Conservation (phyloP, 2,113 vertebrate species). For the Semicossyphus pulcher region DNA sequence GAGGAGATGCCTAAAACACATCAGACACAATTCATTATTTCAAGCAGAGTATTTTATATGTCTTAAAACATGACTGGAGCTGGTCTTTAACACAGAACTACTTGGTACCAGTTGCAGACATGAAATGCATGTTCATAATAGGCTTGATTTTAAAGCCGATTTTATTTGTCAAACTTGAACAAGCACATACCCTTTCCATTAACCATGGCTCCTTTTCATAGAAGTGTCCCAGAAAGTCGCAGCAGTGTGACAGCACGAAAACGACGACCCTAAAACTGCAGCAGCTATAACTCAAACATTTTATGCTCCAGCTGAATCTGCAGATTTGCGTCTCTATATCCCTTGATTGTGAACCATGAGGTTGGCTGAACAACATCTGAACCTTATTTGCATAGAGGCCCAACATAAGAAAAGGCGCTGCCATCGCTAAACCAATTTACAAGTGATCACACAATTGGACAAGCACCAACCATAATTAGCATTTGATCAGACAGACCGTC, state of each 20-base stretch:
- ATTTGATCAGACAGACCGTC: constrained; percentile 44
- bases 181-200: background rate
- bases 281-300: background rate
- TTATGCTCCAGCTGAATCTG: constrained; percentile 6
- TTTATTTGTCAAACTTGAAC: too few species aligned
- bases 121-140: too few species aligned
- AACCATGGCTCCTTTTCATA: background rate
- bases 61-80: too few species aligned
- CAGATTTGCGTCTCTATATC: constrained; percentile 7
- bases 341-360: constrained; percentile 2
- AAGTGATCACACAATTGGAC: constrained; percentile 33
- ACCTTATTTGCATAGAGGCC: constrained; percentile 48
- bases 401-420: constrained; percentile 26
- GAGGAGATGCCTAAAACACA: too few species aligned
- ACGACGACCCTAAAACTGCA: background rate
- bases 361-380: constrained; percentile 54
- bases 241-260: background rate
- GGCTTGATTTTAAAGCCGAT: too few species aligned
- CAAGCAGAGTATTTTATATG: too few species aligned
- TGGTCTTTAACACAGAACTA: too few species aligned
- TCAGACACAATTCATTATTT: too few species aligned
- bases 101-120: too few species aligned
- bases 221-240: background rate
- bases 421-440: constrained; percentile 44
- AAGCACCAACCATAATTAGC: constrained; percentile 38